Conservation (phyloP, 1,140 invertebrate genomes). For the Oncopodura yosiiana region DNA sequence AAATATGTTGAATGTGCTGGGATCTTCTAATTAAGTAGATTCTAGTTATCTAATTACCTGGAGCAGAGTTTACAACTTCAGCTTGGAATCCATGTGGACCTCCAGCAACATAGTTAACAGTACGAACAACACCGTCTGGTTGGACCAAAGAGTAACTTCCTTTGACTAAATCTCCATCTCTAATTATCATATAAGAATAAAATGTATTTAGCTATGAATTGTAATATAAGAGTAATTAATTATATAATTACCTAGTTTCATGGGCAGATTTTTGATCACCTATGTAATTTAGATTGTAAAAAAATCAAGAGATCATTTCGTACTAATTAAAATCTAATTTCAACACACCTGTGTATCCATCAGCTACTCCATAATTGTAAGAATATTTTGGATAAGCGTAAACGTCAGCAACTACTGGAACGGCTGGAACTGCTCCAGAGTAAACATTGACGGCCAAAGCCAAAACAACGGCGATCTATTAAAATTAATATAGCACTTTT, state of each 20-base stretch:
- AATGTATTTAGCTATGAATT: background rate
- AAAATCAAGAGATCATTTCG: background rate
- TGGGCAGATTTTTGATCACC: constrained; percentile 36
- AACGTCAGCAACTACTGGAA: constrained; percentile 4
- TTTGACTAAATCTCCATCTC: constrained; percentile 47
- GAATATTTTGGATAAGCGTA: constrained; percentile 17
- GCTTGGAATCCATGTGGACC: constrained; percentile 6
- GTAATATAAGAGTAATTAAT: background rate
- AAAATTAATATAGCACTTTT: background rate
- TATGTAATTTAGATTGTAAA: background rate
- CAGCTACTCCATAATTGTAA: constrained; percentile 14
- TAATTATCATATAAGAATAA: background rate
- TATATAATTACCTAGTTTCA: constrained; percentile 39
- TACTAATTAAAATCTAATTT: background rate
- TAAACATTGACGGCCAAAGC: background rate
- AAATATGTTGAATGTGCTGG: too few relatives aligned
- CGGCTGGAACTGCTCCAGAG: background rate
- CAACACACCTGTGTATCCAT: too few relatives aligned
- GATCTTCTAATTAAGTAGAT: too few relatives aligned
- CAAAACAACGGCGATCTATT: constrained; percentile 2
- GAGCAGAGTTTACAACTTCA: constrained; percentile 17
- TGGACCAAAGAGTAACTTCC: constrained; percentile 40
- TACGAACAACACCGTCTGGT: constrained; percentile 33
- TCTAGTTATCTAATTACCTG: too few relatives aligned
- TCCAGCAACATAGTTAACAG: constrained; percentile 35